Evolutionary conservation across 2,888 invertebrate genomes (phyloP).

Genomic region (Stenodera caucasica): DNA sequence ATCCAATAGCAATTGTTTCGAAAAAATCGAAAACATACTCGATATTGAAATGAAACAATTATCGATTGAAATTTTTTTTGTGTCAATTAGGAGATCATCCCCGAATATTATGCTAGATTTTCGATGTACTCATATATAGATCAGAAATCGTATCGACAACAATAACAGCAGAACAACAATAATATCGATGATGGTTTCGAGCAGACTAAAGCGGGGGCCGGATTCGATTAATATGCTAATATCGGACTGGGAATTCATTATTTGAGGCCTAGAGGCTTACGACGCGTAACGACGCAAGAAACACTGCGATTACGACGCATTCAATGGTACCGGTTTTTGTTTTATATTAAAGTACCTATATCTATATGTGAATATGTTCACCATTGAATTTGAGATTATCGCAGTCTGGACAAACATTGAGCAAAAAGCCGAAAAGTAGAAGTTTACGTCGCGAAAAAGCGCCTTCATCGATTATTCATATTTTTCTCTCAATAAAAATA

Average conservation of each 20-base stretch:
- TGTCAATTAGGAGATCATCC: no score
- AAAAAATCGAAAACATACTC: not conserved
- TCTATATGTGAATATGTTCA: not conserved
- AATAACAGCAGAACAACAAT: not conserved
- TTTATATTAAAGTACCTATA: no score
- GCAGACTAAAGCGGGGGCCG: not conserved
- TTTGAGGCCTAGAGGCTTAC: not conserved
- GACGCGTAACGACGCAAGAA: slow-evolving; percentile 5
- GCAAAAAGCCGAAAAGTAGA: not conserved
- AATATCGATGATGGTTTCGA: not conserved
- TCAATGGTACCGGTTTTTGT: not conserved
- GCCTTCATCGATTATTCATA: no score
- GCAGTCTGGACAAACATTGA: not conserved
- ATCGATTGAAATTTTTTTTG: no score
- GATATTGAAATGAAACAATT: no score
- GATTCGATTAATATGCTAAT: slow-evolving; percentile 1
- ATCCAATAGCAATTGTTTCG: slow-evolving; percentile 42
- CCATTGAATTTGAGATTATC: not conserved
- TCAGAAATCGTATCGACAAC: not conserved
- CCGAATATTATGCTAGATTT: no score
- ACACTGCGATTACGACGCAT: slow-evolving; percentile 1
- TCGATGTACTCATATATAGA: no score
- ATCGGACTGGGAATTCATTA: slow-evolving; percentile 1
- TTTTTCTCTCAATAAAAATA: no score
- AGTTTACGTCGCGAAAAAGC: no score